Conservation (phyloP, 2,113 vertebrate species). For the Camelus dromedarius region DNA sequence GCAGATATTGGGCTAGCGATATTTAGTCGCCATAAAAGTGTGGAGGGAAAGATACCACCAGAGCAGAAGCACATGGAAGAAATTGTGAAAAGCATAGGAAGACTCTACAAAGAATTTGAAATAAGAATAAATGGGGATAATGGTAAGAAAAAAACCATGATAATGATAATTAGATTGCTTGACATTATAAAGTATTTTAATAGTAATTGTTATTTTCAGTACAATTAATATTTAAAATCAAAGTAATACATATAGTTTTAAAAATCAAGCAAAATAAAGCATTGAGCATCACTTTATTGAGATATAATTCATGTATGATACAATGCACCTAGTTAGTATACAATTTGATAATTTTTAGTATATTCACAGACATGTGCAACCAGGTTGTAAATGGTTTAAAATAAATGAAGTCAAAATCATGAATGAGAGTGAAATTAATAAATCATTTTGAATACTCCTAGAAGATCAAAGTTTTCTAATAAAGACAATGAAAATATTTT, state of each 20-base stretch:
- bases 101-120: constrained; percentile 85
- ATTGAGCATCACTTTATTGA: background rate
- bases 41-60: constrained; percentile 77
- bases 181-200: constrained; percentile 18
- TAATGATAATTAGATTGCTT: background rate
- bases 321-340: background rate
- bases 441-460: background rate
- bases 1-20: constrained; percentile 84
- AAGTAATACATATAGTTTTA: constrained; percentile 1
- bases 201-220: background rate
- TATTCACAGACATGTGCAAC: background rate
- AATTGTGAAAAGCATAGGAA: constrained; percentile 72
- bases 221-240: constrained; percentile 44
- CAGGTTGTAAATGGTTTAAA: background rate
- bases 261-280: constrained; percentile 37
- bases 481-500: constrained; percentile 10
- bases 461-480: background rate
- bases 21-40: constrained; percentile 86
- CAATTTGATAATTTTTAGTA: background rate
- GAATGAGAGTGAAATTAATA: constrained; percentile 18
- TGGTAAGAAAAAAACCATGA: constrained; percentile 84
- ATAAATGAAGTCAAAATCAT: background rate
- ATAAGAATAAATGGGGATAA: constrained; percentile 87
- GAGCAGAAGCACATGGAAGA: constrained; percentile 82
- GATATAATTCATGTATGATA: background rate